Evolutionary conservation across 2,888 invertebrate genomes (phyloP), one percentile per base, ranked within the genome.

Genomic region (Coelogynopora nodosa): DNA sequence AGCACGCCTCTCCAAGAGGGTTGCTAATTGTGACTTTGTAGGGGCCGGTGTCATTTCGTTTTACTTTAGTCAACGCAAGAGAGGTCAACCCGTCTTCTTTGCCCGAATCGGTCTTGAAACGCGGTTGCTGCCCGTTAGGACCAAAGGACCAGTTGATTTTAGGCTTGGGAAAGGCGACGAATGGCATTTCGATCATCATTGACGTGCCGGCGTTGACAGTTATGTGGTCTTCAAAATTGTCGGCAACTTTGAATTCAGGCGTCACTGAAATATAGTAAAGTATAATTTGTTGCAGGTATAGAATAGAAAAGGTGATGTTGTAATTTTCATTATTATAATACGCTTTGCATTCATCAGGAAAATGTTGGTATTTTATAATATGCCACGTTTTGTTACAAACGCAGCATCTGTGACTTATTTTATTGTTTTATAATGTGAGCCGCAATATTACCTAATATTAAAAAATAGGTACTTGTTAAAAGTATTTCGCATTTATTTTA

Each of bases 11-110:
- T 5, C 87, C 87, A 29, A 0, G 5, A 31, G 31, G 26, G 31
- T 87, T 87, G 18, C 28, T 74, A 2, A 87, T 30, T 5, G 30
- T 86, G 0, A 86, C 27, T 23, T 86, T 82, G 74, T 85, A 85
- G 0, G 29, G 28, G 1, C 89, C 90, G 74, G 87, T 87, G 83
- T 89, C 89, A 5, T 67, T 31, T 0, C 87, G 84, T 81, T 87
- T 67, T n/a, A 88, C 88, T 82, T 89, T 89, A 30, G 87, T 87
- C 31, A 90, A 30, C 18, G 88, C 87, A 82, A 90, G 49, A 5
- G 88, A 88, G 1, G 90, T 89, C 88, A 89, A 88, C n/a, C 88
- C 81, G 82, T 88, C 87, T 49, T 89, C 89, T 31, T 89, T 89
- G 18, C 5, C 5, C 49, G 49, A 10, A 49, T 89, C 89, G 23